A percentile compares a stretch with the other conserved stretches of the same genome.
phyloP scores from a whole-genome alignment of 2,797 vertebrate species.

The Antrozous pallidus region DNA sequence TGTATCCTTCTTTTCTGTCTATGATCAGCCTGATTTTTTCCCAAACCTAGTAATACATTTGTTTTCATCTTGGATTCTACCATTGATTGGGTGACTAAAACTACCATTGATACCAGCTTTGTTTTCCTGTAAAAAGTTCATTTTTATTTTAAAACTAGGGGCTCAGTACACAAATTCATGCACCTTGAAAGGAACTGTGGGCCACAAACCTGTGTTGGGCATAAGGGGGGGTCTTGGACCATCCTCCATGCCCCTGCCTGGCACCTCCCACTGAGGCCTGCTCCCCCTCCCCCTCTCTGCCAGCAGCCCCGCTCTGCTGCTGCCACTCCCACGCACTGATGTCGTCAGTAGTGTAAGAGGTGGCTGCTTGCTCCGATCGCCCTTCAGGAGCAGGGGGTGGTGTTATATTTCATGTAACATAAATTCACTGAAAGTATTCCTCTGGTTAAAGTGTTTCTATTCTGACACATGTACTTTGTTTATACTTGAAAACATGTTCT shows the following conservation, averaged over 20 bases:
- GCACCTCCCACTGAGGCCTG: no score
- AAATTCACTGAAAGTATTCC: constrained; percentile 10
- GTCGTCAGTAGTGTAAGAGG: no score
- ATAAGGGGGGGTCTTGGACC: no score
- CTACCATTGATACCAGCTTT: neutral
- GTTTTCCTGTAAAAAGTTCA: constrained; percentile 36
- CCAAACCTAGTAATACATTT: neutral
- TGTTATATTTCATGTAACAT: neutral
- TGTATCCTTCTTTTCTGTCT: neutral
- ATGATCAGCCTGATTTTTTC: neutral
- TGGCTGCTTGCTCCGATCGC: no score
- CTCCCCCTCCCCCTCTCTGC: no score
- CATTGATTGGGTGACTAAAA: neutral
- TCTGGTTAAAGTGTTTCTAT: constrained; percentile 31
- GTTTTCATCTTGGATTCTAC: neutral
- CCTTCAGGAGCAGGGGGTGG: no score
- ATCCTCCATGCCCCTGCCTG: no score
- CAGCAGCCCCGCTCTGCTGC: no score
- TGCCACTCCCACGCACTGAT: no score
- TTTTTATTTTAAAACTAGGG: neutral
- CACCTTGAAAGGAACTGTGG: no score
- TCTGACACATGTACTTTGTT: constrained; percentile 16
- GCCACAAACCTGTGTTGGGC: no score
- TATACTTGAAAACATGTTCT: constrained; percentile 60
- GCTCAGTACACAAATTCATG: no score